Evolutionary conservation across 2,113 vertebrate species (phyloP), one percentile per base, ranked within the genome.

Genomic region (Glareola pratincola): DNA sequence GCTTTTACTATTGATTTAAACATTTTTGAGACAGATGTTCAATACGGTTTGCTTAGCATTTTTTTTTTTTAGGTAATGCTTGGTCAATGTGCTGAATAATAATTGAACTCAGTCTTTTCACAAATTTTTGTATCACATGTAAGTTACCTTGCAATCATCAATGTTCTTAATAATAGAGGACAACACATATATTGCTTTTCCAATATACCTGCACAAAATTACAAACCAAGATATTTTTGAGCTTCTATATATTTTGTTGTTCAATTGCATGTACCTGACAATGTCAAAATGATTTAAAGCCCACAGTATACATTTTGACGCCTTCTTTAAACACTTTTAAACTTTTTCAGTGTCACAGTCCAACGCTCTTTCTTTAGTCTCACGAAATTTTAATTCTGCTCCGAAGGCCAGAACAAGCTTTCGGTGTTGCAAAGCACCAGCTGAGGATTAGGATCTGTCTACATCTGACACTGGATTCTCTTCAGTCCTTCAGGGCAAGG

Each of bases 1-100:
- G 94, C 83, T 88, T 98, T 97, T 95, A 67, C 68, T 96, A 98
- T 98, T 96, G 98, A 98, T 97, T 97, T 95, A 97, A 97, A 92
- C 96, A 96, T 96, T 98, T 98, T 97, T 97, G 94, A 97, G 98
- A 98, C 98, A 98, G 96, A 85, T 98, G 62, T 94, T 98, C 98
- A 96, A 98, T 98, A 97, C 12, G 14, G 77, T 98, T 98, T 98
- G 91, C 60, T 97, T 97, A 96, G 82, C 73, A 88, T 95, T 96
- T 72, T 93, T 88, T 90, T 95, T 71, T 95, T 94, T 64, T 89
- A 79, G 32, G 76, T 89, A 91, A 73, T 86, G 63, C 23, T 94
- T 91, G 72, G 63, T 97, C 91, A 97, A 85, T 95, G 85, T 84
- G 60, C 41, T 96, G 96, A 97, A 97, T 97, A 98, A 93, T 94